phyloP scores from a whole-genome alignment of 2,888 invertebrate genomes.

The Caenorhabditis panamensis region DNA sequence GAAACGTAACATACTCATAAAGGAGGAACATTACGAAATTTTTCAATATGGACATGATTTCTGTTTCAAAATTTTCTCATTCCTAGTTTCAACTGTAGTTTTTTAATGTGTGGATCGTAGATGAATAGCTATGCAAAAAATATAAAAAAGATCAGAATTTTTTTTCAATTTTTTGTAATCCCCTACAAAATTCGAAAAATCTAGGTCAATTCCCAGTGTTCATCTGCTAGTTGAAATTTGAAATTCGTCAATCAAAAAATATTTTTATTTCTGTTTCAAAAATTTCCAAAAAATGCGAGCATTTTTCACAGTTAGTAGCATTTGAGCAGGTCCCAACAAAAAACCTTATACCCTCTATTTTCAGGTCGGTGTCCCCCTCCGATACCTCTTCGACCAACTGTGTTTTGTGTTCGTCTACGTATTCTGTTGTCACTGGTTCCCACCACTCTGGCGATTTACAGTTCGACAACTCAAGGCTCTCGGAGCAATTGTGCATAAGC shows the following conservation, averaged over 20 bases:
- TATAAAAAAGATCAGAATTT: no score
- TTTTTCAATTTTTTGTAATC: no score
- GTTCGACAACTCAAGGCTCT: slow-evolving; percentile 48
- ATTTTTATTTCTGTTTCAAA: no score
- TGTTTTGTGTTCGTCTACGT: slow-evolving; percentile 71
- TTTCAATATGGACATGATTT: neutral
- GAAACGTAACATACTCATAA: no score
- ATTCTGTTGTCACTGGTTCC: slow-evolving; percentile 71
- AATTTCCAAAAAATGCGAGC: neutral
- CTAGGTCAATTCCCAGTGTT: no score
- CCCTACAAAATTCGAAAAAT: no score
- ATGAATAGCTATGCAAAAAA: no score
- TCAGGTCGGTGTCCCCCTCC: slow-evolving; percentile 65
- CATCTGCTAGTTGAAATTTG: no score
- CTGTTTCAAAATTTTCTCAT: neutral
- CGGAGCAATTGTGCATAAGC: slow-evolving; percentile 48
- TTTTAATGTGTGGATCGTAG: no score
- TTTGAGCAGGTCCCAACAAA: neutral
- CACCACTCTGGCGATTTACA: slow-evolving; percentile 62
- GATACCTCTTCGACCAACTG: slow-evolving; percentile 65
- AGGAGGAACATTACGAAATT: neutral
- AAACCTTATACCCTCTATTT: no score
- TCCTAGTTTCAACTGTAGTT: neutral
- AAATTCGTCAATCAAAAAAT: no score
- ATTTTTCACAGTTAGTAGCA: neutral